Conservation (phyloP, 2,797 vertebrate species). For the Takifugu rubripes region DNA sequence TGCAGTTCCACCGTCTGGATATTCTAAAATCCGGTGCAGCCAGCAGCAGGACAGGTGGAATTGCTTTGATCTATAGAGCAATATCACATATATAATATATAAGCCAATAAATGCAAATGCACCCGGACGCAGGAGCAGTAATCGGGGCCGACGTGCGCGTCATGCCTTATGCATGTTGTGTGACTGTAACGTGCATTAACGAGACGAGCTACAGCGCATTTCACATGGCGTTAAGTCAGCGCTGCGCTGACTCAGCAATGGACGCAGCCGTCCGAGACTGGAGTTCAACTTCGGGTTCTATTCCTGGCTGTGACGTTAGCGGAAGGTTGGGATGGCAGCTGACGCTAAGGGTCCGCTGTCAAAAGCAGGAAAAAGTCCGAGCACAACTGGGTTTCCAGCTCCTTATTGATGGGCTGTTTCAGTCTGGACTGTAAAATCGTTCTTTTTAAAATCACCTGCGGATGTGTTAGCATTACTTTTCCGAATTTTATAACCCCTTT, state of each 20-base stretch:
- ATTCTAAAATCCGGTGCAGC: constrained; percentile 51
- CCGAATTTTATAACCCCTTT: neutral
- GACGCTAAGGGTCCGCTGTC: constrained; percentile 5
- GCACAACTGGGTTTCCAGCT: constrained; percentile 5
- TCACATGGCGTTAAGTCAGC: constrained; percentile 42
- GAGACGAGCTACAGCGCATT: constrained; percentile 33
- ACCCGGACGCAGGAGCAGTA: constrained; percentile 7
- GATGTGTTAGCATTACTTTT: constrained; percentile 26
- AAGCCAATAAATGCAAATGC: too few species aligned
- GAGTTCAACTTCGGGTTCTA: too few species aligned
- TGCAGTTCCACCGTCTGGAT: constrained; percentile 29
- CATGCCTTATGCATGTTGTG: constrained; percentile 39
- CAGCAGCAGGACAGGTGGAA: constrained; percentile 26
- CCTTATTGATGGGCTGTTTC: neutral
- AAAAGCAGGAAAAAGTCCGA: constrained; percentile 4
- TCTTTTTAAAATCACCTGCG: constrained; percentile 18
- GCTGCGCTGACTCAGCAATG: neutral
- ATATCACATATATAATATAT: too few species aligned
- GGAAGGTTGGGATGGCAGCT: too few species aligned
- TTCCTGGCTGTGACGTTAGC: too few species aligned
- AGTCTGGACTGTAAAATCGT: constrained; percentile 2
- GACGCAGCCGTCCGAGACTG: too few species aligned
- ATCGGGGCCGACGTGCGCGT: constrained; percentile 42
- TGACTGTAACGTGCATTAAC: constrained; percentile 43
- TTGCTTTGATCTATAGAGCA: too few species aligned